These are phyloP conservation scores for Chymomyza caudatula DNA, from an alignment of 2,888 invertebrate species.

Conservation along the genomic window DNA sequence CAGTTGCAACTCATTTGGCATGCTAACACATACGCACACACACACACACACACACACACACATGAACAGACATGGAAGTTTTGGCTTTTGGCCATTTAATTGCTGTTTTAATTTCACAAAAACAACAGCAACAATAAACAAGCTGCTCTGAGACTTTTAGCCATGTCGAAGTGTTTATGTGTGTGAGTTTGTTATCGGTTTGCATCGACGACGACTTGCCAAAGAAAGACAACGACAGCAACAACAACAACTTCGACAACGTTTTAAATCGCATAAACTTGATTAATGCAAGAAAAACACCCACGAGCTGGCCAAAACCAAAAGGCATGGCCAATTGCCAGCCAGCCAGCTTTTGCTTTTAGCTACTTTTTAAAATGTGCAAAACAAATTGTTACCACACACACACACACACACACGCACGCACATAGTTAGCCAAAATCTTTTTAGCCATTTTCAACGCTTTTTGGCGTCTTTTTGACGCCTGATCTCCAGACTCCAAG, in stretches of 20 bases:
- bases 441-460: background rate
- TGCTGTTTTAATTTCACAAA: constrained; percentile 65
- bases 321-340: background rate
- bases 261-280: constrained; percentile 51
- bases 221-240: background rate
- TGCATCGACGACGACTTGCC: background rate
- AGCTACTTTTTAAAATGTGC: constrained; percentile 12
- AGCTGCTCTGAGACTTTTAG: constrained; percentile 8
- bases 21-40: constrained; percentile 38
- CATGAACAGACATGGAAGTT: constrained; percentile 10
- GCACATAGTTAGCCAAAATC: background rate
- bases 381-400: constrained; percentile 12
- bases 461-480: constrained; percentile 14
- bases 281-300: constrained; percentile 58
- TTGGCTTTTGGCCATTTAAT: constrained; percentile 71
- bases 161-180: constrained; percentile 13
- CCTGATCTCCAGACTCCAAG: constrained; percentile 28
- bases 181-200: constrained; percentile 13
- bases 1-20: constrained; percentile 72
- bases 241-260: background rate
- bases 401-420: constrained; percentile 2
- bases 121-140: constrained; percentile 35
- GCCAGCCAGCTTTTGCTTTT: background rate
- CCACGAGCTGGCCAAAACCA: constrained; percentile 30
- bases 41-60: constrained; percentile 24